Evolutionary conservation across 2,797 vertebrate genomes (phyloP).

Genomic region (Euphonia xanthogaster): DNA sequence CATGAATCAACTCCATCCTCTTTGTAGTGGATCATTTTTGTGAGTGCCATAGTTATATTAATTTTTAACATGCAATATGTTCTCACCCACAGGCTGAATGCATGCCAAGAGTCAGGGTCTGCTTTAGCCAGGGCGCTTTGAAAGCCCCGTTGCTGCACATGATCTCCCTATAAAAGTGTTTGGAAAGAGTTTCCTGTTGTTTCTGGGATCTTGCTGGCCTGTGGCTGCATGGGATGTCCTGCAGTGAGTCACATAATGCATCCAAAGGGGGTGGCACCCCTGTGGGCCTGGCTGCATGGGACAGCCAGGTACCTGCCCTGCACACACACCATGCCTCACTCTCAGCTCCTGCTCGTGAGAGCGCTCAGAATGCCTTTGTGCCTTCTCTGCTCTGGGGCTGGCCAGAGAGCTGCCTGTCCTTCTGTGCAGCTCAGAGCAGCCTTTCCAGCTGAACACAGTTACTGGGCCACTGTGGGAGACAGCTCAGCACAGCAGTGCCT

Average conservation of each 20-base stretch:
- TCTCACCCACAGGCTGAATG: not conserved
- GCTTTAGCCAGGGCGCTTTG: not conserved
- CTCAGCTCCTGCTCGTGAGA: fast-evolving
- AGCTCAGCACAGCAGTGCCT: not conserved
- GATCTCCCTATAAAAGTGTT: fast-evolving
- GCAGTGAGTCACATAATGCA: fast-evolving
- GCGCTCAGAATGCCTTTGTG: not conserved
- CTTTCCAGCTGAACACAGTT: not conserved
- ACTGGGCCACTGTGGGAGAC: not conserved
- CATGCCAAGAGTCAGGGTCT: not conserved
- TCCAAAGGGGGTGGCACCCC: not conserved
- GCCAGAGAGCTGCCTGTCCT: not conserved
- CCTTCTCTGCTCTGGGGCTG: not conserved
- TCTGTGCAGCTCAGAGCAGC: not conserved
- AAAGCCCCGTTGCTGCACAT: not conserved
- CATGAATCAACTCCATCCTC: not conserved
- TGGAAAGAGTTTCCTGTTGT: not conserved
- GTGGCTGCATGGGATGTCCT: not conserved
- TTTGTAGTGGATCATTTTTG: fast-evolving
- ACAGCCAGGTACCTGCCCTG: fast-evolving
- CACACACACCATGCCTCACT: not conserved
- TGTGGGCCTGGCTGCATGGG: not conserved
- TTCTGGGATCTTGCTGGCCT: not conserved
- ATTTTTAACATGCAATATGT: not conserved
- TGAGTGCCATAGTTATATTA: not conserved